phyloP scores from a whole-genome alignment of 2,888 invertebrate genomes.

The Conus canariensis region DNA sequence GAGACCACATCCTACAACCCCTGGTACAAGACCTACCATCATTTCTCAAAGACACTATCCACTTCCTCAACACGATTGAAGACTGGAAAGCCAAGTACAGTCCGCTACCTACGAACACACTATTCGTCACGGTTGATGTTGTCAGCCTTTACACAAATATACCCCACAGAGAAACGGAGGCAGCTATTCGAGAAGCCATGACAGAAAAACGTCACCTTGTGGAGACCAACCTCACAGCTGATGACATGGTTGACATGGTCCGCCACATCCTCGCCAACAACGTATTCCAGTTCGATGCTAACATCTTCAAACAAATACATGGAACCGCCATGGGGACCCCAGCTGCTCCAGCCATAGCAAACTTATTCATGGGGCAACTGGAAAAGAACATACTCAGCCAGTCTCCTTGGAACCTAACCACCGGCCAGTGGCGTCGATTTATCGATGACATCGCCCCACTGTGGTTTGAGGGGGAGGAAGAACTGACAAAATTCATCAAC shows the following conservation, averaged over 20 bases:
- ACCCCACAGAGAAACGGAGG: neutral
- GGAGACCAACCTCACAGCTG: too few relatives aligned
- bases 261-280: neutral
- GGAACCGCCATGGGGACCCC: slow-evolving; percentile 4
- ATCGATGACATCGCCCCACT: neutral
- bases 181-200: too few relatives aligned
- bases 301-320: neutral
- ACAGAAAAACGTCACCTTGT: too few relatives aligned
- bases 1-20: neutral
- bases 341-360: neutral
- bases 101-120: neutral
- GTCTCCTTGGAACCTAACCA: neutral
- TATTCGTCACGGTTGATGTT: neutral
- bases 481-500: neutral
- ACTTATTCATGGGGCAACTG: neutral
- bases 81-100: neutral
- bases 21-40: neutral
- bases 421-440: neutral
- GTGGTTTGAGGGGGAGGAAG: neutral
- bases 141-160: neutral
- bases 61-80: neutral
- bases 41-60: neutral
- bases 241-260: neutral
- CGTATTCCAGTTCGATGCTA: neutral
- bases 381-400: neutral